Base-by-base conservation (phyloP, 2,888 invertebrate species). In the Atethmia centrago region DNA sequence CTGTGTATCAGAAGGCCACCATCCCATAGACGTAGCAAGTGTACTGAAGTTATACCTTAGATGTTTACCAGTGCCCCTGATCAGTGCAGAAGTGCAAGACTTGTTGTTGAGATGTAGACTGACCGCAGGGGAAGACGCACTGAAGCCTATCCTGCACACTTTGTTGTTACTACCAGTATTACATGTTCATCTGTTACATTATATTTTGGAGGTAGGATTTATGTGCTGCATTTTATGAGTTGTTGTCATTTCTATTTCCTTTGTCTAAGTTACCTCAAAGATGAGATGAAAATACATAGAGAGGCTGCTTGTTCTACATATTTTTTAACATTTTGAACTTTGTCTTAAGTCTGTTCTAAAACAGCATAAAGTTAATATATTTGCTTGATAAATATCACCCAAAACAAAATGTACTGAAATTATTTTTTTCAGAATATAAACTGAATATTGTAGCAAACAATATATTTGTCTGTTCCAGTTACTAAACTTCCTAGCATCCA, bases 11-110 rank as follows among this genome's bases (percentile, higher is more conserved):
- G 97, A 97, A 67, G 97, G 97, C 5, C 97, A 98, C 90, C 97
- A 98, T 89, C 98, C 98, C 1, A 97, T 98, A 85, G 99, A 99
- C 94, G 97, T 99, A 25, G 98, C 99, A 2, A 98, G 98, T 91
- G 97, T 99, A 47, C 95, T 99, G 40, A 99, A 99, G 92, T 97
- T 98, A 64, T 99, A 99, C 92, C 97, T 99, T 79, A 96, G 99
- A 75, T 98, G 98, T 91, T 94, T 99, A 69, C 98, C 99, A 0
- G 98, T 98, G 87, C 98, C 99, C 0, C 94, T 99, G 31, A 97
- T 99, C 62, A 96, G 94, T 92, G 94, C 94, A 4, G 93, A 98
- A 98, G 97, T 97, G 79, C 98, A 99, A 89, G 98, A 98, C 88
- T 93, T 98, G 51, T 97, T 99, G 78, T 93, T 99, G 21, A 96